Conservation (phyloP, 2,797 vertebrate genomes). For the Oceanodroma leucorhoa region DNA sequence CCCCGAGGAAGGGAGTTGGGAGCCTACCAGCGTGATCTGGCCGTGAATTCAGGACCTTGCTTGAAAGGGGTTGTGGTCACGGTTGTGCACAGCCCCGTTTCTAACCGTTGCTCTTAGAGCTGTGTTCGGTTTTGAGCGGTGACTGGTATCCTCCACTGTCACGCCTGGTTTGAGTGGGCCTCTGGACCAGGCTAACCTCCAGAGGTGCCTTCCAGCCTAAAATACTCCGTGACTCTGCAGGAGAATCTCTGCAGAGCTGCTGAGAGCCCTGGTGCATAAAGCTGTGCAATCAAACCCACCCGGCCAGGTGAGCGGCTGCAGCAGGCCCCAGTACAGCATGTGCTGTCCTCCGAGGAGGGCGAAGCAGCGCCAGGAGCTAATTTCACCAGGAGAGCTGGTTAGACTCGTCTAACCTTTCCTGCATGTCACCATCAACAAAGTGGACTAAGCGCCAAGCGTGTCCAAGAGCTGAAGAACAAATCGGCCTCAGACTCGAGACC, state of each 20-base stretch:
- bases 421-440: neutral
- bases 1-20: rapidly evolving
- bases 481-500: neutral
- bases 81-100: neutral
- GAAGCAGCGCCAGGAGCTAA: neutral
- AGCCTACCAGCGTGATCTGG: neutral
- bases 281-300: neutral
- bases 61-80: no score
- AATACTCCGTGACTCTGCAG: neutral
- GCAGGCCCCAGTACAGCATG: neutral
- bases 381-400: neutral
- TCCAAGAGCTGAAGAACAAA: neutral
- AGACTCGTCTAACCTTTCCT: neutral
- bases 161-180: neutral
- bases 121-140: rapidly evolving
- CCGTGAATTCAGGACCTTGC: rapidly evolving
- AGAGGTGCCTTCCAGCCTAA: neutral
- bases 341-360: neutral
- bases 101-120: rapidly evolving
- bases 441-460: neutral
- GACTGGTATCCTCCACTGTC: neutral
- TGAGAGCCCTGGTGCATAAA: neutral
- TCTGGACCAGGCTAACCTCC: neutral
- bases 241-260: neutral
- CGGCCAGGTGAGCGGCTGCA: neutral